Evolutionary conservation across 2,113 vertebrate species (phyloP).

Genomic region (Sinocyclocheilus anophthalmus): DNA sequence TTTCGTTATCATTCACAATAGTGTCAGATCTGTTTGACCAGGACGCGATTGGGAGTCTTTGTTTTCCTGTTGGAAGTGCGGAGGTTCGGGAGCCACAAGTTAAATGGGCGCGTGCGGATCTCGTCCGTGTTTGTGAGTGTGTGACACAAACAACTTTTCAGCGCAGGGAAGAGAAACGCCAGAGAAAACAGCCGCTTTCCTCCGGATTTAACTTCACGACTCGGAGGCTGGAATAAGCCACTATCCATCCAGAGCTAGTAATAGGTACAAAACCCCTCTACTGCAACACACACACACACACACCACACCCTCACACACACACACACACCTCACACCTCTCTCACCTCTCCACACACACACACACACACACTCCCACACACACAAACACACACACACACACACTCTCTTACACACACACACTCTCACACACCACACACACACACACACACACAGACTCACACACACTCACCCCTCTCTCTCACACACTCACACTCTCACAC

Average conservation of each 20-base stretch:
- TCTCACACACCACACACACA: no score
- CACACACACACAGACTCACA: no score
- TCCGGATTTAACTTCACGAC: neutral
- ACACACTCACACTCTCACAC: no score
- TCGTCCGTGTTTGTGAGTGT: neutral
- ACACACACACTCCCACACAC: no score
- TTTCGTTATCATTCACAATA: neutral
- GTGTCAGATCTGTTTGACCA: neutral
- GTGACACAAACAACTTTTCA: neutral
- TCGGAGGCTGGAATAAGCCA: neutral
- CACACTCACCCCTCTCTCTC: no score
- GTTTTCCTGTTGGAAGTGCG: neutral
- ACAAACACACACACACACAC: no score
- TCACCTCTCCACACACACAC: no score
- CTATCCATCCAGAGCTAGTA: neutral
- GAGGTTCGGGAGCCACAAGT: conserved; percentile 26
- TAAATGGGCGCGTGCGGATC: conserved; percentile 18
- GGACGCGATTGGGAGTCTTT: neutral
- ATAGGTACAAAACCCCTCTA: neutral
- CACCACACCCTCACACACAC: no score
- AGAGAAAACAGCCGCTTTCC: neutral
- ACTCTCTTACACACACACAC: no score
- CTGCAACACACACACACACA: no score
- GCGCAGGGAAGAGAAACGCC: neutral
- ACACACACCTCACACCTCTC: no score